Conservation (phyloP, 2,888 invertebrate genomes). For the Diarsia brunnea region DNA sequence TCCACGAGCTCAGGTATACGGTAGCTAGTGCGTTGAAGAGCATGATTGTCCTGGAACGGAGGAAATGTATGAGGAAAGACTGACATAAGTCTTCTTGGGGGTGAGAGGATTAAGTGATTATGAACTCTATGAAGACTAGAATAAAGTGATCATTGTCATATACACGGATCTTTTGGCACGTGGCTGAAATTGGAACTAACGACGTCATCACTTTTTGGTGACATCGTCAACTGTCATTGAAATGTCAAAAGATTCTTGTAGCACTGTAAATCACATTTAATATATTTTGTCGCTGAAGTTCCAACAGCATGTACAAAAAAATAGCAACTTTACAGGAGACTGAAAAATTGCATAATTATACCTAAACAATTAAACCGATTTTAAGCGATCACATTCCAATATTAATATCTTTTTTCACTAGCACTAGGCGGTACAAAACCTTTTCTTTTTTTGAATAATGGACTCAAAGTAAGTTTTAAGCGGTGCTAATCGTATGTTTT, state of each 20-base stretch:
- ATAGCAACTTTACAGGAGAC: too few relatives aligned
- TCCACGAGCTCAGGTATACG: constrained; percentile 81
- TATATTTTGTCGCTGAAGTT: too few relatives aligned
- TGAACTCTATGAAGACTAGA: background rate
- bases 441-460: background rate
- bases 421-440: too few relatives aligned
- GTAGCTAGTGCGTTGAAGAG: constrained; percentile 83
- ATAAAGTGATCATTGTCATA: background rate
- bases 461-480: background rate
- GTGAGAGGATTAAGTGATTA: constrained; percentile 27
- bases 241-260: too few relatives aligned
- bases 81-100: constrained; percentile 76
- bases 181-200: too few relatives aligned
- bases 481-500: constrained; percentile 6
- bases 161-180: too few relatives aligned
- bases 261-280: too few relatives aligned
- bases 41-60: constrained; percentile 82
- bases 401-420: background rate
- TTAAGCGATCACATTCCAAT: background rate
- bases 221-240: too few relatives aligned
- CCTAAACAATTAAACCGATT: too few relatives aligned
- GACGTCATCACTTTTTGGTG: too few relatives aligned
- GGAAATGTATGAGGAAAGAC: constrained; percentile 84
- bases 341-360: too few relatives aligned
- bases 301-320: too few relatives aligned